Percentiles rank a stretch among this genome's conserved stretches.
phyloP scores from a whole-genome alignment of 2,888 invertebrate species.

The Oxycera nigricornis region DNA sequence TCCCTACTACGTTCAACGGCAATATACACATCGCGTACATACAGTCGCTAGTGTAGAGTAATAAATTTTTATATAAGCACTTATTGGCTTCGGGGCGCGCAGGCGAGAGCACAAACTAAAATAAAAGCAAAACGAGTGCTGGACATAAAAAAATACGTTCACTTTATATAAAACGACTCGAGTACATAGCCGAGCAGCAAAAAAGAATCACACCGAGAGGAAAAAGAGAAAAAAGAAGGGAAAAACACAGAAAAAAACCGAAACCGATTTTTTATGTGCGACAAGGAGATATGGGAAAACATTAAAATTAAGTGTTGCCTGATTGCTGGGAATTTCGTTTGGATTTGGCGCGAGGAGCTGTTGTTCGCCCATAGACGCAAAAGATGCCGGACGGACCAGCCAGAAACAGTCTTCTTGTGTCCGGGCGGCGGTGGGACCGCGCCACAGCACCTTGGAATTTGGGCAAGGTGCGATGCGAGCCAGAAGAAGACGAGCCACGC shows the following conservation, averaged over 20 bases:
- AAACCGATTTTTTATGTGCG: constrained; percentile 36
- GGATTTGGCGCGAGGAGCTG: not conserved
- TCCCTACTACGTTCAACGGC: not conserved
- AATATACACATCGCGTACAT: constrained; percentile 3
- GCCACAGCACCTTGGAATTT: constrained; percentile 2
- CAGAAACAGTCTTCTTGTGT: not conserved
- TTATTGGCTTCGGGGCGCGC: constrained; percentile 21
- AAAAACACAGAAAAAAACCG: constrained; percentile 13
- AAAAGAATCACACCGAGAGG: constrained; percentile 30
- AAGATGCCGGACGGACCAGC: not conserved
- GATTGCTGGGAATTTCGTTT: constrained; percentile 33
- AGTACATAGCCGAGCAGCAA: constrained; percentile 26
- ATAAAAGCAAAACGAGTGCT: constrained; percentile 28
- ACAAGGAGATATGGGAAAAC: constrained; percentile 37
- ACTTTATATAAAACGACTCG: constrained; percentile 21
- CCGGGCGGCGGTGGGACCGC: not conserved
- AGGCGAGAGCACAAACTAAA: not conserved
- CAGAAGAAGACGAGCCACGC: not conserved
- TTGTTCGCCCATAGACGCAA: not conserved
- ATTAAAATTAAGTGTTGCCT: constrained; percentile 39
- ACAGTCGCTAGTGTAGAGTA: constrained; percentile 13
- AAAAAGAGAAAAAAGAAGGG: not conserved
- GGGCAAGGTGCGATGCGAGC: constrained; percentile 1
- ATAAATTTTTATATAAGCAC: constrained; percentile 26
- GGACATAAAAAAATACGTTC: constrained; percentile 33